Evolutionary conservation across 2,113 vertebrate species (phyloP).

Genomic region (Dipodomys stephensi): DNA sequence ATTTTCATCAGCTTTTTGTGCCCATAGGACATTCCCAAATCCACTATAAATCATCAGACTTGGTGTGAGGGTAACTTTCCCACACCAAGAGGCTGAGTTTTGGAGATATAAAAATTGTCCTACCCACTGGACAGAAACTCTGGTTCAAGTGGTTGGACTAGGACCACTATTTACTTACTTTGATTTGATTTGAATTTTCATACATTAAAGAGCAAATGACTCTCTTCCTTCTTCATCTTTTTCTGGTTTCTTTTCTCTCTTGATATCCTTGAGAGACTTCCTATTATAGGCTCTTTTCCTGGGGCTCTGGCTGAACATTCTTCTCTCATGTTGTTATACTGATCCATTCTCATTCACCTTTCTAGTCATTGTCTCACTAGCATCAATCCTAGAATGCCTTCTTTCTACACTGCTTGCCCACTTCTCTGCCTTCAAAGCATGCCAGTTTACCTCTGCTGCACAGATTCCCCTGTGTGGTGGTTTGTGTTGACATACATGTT

Average conservation of each 20-base stretch:
- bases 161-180: not conserved
- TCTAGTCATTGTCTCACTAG: not conserved
- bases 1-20: conserved; percentile 52
- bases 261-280: not conserved
- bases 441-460: accelerated
- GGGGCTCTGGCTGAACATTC: not conserved
- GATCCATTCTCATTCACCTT: not conserved
- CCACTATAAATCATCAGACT: not conserved
- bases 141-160: not conserved
- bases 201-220: not conserved
- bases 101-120: not conserved
- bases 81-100: not conserved
- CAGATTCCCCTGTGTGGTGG: accelerated
- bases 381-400: not conserved
- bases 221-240: not conserved
- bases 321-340: not conserved
- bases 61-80: not conserved
- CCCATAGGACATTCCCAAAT: conserved; percentile 34
- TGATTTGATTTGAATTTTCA: not conserved
- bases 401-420: not conserved
- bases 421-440: not conserved
- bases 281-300: not conserved
- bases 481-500: not conserved
- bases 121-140: not conserved
- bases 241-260: not conserved